Conservation (phyloP, 1,140 invertebrate genomes). For the Aplysia californica region DNA sequence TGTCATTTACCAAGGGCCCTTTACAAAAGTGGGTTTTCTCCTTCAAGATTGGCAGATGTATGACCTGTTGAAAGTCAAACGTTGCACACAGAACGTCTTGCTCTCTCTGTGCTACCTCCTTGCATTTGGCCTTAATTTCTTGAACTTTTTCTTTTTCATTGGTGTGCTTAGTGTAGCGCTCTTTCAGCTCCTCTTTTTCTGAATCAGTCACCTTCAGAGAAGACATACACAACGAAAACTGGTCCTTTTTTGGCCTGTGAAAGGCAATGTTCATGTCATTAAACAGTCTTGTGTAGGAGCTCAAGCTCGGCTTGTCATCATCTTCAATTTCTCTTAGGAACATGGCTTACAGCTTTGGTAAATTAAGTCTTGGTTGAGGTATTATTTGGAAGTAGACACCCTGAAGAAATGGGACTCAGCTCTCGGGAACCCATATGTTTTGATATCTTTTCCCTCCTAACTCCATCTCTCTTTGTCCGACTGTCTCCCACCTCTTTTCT, state of each 20-base stretch:
- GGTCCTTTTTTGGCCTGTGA: conserved; percentile 16
- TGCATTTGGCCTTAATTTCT: not conserved
- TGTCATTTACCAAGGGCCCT: conserved; percentile 15
- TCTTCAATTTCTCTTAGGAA: conserved; percentile 1
- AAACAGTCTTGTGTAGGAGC: conserved; percentile 1
- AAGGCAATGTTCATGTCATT: conserved; percentile 1
- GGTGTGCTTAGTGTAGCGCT: conserved; percentile 4
- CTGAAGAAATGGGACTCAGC: conserved; percentile 14
- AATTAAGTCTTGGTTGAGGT: not conserved
- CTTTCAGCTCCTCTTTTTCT: not conserved
- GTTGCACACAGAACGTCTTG: not conserved
- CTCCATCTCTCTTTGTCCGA: not conserved
- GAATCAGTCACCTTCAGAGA: not conserved
- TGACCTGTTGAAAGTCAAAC: conserved; percentile 27
- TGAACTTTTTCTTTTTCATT: not conserved
- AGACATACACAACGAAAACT: conserved; percentile 2
- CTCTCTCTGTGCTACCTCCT: not conserved
- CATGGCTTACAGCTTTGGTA: conserved; percentile 17
- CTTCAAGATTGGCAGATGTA: conserved; percentile 15
- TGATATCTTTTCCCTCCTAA: not conserved
- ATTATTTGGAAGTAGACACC: conserved; percentile 12
- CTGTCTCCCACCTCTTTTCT: conserved; percentile 5
- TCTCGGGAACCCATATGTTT: conserved; percentile 7
- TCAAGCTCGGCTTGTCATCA: not conserved
- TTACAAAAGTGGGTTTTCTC: not conserved